Evolutionary conservation across 2,113 vertebrate species (phyloP), one percentile per base, ranked within the genome.

Genomic region (Indicator maculatus): DNA sequence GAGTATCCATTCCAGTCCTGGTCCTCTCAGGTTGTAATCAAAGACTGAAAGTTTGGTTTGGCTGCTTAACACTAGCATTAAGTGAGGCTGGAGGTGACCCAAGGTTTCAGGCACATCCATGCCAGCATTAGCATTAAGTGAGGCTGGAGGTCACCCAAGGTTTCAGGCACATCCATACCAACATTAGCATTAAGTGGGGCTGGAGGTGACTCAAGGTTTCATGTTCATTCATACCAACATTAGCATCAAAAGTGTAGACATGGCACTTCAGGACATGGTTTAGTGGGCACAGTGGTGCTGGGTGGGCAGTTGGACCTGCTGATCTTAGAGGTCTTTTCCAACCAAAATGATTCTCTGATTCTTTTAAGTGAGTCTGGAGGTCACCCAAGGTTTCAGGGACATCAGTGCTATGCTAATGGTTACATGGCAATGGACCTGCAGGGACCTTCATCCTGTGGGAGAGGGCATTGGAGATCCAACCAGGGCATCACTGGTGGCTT

Each of bases 401-500:
- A 31, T 39, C 33, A 31, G 7, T 58, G 8, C 19, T 8, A 3
- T 47, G 67, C 14, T 28, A 11, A 6, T 8, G 11, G 31, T 41
- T 69, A 3, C 14, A 9, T 1, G 12, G 28, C 47, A 53, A 13
- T 39, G 59, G 31, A 44, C 16, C 41, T 2, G 0, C 0, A 0
- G 28, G 15, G 33, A 61, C 8, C 38, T 41, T 56, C 38, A 14
- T 26, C 41, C 33, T 30, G 23, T 8, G 41, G n/a, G 30, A 74
- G 4, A 5, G 24, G n/a, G 19, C 14, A 24, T 21, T 64, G 66
- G 28, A 45, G 10, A 5, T 30, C 53, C 24, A 26, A 28, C 41
- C 47, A 60, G 30, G 33, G 6, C 45, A 45, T 39, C 1, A 0
- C 20, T 0, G 0, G 8, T 60, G 38, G 8, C 16, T 56, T 44